phyloP scores from a whole-genome alignment of 2,797 vertebrate genomes.

The Falco peregrinus region DNA sequence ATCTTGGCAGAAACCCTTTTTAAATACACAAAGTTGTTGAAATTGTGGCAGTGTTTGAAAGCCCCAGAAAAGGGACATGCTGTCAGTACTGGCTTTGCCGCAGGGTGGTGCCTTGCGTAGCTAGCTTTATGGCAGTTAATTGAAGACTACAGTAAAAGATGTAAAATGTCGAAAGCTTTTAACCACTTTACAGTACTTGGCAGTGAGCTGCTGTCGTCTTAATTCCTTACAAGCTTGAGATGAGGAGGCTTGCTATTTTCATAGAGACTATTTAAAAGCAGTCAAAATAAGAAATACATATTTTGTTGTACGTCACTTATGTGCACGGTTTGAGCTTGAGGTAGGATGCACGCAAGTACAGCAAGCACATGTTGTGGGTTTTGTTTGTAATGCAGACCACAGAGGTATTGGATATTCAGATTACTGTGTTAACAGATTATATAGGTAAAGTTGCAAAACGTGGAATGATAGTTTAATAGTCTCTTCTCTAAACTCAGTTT shows the following conservation, averaged over 20 bases:
- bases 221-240: neutral
- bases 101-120: neutral
- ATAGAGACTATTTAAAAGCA: neutral
- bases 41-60: neutral
- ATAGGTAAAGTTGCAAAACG: neutral
- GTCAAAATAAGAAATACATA: neutral
- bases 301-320: neutral
- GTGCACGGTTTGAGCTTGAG: neutral
- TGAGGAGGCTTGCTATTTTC: neutral
- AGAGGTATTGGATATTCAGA: neutral
- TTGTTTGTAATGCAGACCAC: neutral
- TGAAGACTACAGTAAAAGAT: neutral
- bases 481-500: neutral
- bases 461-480: neutral
- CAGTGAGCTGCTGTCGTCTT: neutral
- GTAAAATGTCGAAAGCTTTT: neutral
- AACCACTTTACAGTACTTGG: neutral
- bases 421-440: neutral
- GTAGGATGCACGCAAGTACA: neutral
- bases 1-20: neutral
- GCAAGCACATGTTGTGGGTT: neutral
- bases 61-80: accelerated
- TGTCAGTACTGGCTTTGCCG: neutral
- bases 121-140: neutral
- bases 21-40: neutral